Base-by-base conservation (phyloP, 2,113 vertebrate genomes). In the Acrocephalus arundinaceus region DNA sequence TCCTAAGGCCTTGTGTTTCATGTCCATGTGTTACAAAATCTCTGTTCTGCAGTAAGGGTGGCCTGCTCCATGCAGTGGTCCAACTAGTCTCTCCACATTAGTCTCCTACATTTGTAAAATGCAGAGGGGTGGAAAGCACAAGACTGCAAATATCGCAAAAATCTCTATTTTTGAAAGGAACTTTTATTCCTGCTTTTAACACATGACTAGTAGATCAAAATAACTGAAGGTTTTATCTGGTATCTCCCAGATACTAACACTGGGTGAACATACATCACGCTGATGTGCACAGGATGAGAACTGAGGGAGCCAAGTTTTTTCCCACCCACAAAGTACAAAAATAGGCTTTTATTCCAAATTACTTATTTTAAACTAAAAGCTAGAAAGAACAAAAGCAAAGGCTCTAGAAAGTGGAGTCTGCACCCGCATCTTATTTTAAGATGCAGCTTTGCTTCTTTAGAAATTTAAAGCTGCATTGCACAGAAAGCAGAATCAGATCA, bases 251-350 rank as follows among this genome's bases (percentile, higher is more conserved):
- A 90, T 57, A 74, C 85, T 54, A 93, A 82, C 63, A 31, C 85
- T n/a, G 41, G 49, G 57, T 65, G 89, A 45, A 89, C 74, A 49
- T 28, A 35, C 13, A 93, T 86, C 72, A 63, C 3, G 2, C 55
- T 76, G 55, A 94, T 85, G 78, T 71, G 94, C 75, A 82, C 80
- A 67, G 63, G 66, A 76, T 58, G 41, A 93, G 78, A 94, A 89
- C 77, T 0, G 6, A 95, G 39, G 43, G 39, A 97, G 75, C 68
- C 43, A 67, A 93, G 65, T 7, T 57, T 25, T 49, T 84, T 71
- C 76, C 95, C 85, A 94, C 94, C 93, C 94, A 95, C 92, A 84
- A 93, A 49, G 96, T 88, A 85, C 79, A 92, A 91, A 96, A 96
- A 96, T 96, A 94, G 92, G 37, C 72, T 90, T 95, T 94, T 91